These are phyloP conservation scores for Chrosomus eos DNA, from an alignment of 2,797 vertebrate species.

Conservation along the genomic window DNA sequence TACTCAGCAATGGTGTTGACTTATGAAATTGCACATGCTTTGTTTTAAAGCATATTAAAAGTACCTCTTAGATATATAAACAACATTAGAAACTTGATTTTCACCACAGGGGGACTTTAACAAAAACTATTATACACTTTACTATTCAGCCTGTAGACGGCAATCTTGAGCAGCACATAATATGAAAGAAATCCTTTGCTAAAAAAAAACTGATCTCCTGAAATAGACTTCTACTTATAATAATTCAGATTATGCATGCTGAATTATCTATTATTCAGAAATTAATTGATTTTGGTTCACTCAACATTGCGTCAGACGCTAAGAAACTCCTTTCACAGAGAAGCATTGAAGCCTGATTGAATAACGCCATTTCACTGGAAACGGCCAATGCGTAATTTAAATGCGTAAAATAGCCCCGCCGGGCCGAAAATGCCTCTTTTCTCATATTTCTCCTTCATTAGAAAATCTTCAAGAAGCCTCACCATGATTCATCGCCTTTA, in stretches of 20 bases:
- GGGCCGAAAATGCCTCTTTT: background rate
- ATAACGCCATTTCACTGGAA: background rate
- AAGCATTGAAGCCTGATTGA: background rate
- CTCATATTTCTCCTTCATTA: background rate
- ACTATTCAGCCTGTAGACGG: background rate
- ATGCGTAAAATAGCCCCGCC: background rate
- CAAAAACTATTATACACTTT: background rate
- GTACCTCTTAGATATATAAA: too few relatives aligned
- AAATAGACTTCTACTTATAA: background rate
- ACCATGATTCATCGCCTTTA: background rate
- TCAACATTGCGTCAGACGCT: background rate
- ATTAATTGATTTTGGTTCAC: background rate
- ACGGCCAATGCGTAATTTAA: background rate
- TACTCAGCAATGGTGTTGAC: too few relatives aligned
- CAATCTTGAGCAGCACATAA: background rate
- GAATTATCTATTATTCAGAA: background rate
- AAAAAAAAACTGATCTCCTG: background rate
- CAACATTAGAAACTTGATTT: too few relatives aligned
- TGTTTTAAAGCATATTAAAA: too few relatives aligned
- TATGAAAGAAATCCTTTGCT: rapidly evolving
- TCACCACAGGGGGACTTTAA: too few relatives aligned
- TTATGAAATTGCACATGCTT: too few relatives aligned
- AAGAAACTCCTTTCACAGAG: background rate
- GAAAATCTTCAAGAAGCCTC: background rate
- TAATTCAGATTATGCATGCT: background rate